Base-by-base conservation (phyloP, 2,113 vertebrate species). In the Albula goreensis region DNA sequence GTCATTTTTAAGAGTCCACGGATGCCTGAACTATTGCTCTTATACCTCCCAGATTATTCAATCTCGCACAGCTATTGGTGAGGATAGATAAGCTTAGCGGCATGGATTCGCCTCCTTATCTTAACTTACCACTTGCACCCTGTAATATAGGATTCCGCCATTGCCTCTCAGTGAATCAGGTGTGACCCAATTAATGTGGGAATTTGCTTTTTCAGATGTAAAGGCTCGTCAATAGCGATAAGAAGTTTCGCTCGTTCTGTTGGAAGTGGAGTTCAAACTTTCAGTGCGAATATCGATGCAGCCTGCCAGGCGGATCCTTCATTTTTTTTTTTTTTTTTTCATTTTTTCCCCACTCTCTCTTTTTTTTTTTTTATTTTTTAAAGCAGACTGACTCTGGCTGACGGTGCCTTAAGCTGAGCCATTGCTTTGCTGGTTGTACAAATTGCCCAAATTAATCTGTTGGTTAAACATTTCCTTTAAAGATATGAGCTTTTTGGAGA, bases 181-280 rank as follows among this genome's bases (percentile, higher is more conserved):
- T 95, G 90, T 95, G 93, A 94, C 94, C 94, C 92, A 95, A 94
- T 95, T 95, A 94, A 94, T 91, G 90, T 89, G 84, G 83, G 90
- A 92, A 91, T 93, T 88, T 89, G 48, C 89, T 89, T 89, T 85
- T 87, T 83, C 90, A 82, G 78, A 87, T 79, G 80, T 81, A 82
- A 85, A 87, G 87, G 91, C 90, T 89, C 91, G 89, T 92, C 90
- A 91, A 93, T 92, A 88, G 57, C 63, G 90, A 93, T 92, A 94
- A 93, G 88, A 88, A 89, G 87, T 89, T 89, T 86, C 48, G 79
- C 53, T 83, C 70, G 53, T 92, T 86, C 84, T 80, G 86, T 92
- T 86, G 53, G 85, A 88, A 74, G 41, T 8, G 19, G 85, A 87
- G 85, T 74, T 31, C 49, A 82, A 89, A 85, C 50, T 89, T 89